Conservation (phyloP, 1,140 invertebrate genomes). For the Gonatopus flavifemur region DNA sequence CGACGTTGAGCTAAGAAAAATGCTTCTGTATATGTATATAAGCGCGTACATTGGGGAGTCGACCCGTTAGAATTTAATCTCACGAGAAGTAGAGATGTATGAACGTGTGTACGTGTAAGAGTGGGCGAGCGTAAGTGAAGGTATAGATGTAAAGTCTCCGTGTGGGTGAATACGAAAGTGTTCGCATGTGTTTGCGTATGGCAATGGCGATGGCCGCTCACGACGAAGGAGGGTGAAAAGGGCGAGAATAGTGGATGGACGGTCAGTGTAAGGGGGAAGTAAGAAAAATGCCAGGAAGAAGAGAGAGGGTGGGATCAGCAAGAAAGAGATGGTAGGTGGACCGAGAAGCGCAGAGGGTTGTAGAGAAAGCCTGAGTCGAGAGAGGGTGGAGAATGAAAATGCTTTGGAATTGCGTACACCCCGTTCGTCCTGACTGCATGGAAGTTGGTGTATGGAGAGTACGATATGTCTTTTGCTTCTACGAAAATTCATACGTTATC, state of each 20-base stretch:
- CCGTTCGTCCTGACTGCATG: conserved; percentile 16
- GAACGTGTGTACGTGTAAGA: conserved; percentile 23
- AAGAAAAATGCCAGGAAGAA: conserved; percentile 31
- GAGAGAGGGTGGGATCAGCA: conserved; percentile 11
- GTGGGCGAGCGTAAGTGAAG: conserved; percentile 14
- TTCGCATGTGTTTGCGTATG: neutral
- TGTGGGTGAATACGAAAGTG: neutral
- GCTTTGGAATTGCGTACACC: conserved; percentile 26
- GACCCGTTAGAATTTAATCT: conserved; percentile 55
- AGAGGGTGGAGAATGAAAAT: conserved; percentile 7
- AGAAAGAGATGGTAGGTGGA: conserved; percentile 10
- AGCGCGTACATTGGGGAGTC: conserved; percentile 24
- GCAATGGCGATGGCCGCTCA: neutral
- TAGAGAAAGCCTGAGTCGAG: conserved; percentile 3
- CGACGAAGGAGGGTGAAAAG: conserved; percentile 15
- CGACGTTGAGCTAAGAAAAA: conserved; percentile 54
- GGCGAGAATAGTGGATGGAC: conserved; percentile 13
- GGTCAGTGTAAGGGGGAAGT: conserved; percentile 23
- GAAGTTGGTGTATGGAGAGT: no score
- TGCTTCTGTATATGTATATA: conserved; percentile 27
- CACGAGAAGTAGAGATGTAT: conserved; percentile 30
- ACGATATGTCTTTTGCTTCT: no score
- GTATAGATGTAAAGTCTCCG: neutral
- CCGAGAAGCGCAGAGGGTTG: conserved; percentile 1
- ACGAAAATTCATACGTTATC: no score